phyloP scores from a whole-genome alignment of 2,797 vertebrate species.

The Fundulus diaphanus region DNA sequence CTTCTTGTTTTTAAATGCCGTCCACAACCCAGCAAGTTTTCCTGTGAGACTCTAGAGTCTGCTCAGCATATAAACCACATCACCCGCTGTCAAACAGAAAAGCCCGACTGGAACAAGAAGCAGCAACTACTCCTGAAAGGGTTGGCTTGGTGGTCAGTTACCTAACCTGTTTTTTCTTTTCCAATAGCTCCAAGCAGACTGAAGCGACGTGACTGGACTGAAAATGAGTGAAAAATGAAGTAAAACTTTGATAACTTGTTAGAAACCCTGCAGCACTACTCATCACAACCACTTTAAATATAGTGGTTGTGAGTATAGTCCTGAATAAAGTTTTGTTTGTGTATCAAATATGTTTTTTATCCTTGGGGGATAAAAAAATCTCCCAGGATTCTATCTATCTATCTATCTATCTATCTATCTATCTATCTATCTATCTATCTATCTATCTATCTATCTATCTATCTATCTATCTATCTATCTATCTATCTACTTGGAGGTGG shows the following conservation, averaged over 20 bases:
- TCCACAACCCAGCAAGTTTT: background rate
- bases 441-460: no score
- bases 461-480: no score
- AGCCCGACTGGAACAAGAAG: background rate
- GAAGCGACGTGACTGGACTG: background rate
- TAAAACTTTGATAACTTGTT: background rate
- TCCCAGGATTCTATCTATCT: no score
- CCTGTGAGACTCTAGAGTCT: background rate
- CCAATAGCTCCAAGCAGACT: background rate
- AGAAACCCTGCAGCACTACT: background rate
- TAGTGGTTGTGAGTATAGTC: no score
- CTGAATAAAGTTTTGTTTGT: no score
- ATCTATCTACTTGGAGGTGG: no score
- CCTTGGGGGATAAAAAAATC: no score
- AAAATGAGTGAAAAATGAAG: background rate
- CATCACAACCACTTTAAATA: background rate
- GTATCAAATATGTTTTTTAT: no score
- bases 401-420: no score
- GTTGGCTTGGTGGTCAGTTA: background rate
- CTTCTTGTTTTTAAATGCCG: conserved; percentile 3
- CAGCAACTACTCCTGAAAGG: background rate
- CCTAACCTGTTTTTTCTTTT: background rate
- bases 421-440: no score
- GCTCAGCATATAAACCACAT: background rate
- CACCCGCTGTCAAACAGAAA: background rate